Evolutionary conservation across 2,797 vertebrate genomes (phyloP), one percentile per base, ranked within the genome.

Genomic region (Amblyopsis hoosieri): DNA sequence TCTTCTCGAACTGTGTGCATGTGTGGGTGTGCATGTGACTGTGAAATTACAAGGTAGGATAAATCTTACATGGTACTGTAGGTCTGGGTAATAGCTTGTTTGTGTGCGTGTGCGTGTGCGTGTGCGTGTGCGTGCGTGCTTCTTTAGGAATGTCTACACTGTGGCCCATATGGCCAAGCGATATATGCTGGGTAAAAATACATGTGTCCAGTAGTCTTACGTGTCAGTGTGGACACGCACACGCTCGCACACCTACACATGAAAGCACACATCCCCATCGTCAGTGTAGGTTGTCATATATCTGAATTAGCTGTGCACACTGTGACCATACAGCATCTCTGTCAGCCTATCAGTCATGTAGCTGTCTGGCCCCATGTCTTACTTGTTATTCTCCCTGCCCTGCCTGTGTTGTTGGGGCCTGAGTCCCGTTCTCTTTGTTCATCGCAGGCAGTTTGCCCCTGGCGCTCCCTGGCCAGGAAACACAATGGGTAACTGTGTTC

Each of bases 121-220:
- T n/a, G n/a, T n/a, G n/a, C n/a, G n/a, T 37, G 15, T 52, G 50
- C 72, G 65, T 81, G 66, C 69, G 74, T 75, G 76, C 78, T 80
- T 79, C 81, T 87, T 85, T 65, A 86, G 80, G 72, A 87, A 81
- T 85, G 87, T 85, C 80, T 78, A 65, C 85, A 79, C 80, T 64
- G 64, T 69, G 67, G 76, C 87, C 87, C 87, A 91, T 91, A 90
- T 90, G 91, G 88, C 78, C 67, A 72, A 75, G 69, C 71, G 73
- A 60, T 86, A 85, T 87, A 87, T 89, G 84, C 88, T 89, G 90
- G 81, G 86, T 79, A 85, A 78, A 82, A 84, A 90, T 87, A 90
- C 90, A 87, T 83, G 87, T 82, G 9, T 9, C 6, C 37, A 42
- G 37, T 42, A 72, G 23, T 81, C 88, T 80, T 81, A 74, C 82